Percentiles rank a stretch among this genome's conserved stretches.
These are phyloP conservation scores for Onychostoma macrolepis DNA, from an alignment of 2,113 vertebrate genomes.

Conservation along the genomic window DNA sequence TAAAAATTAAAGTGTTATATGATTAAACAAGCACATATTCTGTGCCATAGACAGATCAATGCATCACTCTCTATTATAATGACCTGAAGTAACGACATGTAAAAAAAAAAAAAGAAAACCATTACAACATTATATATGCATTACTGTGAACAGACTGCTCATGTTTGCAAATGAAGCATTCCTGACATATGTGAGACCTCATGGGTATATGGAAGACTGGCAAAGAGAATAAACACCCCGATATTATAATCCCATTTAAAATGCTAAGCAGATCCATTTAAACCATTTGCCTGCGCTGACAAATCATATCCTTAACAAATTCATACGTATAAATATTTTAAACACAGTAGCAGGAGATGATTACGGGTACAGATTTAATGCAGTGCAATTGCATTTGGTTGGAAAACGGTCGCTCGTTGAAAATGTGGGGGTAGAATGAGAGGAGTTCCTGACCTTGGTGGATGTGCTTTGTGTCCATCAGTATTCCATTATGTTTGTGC, in stretches of 20 bases:
- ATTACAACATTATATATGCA: background rate
- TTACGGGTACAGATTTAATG: constrained; percentile 44
- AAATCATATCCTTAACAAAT: constrained; percentile 28
- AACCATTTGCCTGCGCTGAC: constrained; percentile 5
- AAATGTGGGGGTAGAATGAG: background rate
- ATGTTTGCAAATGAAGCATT: constrained; percentile 7
- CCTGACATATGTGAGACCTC: background rate
- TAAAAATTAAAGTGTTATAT: background rate
- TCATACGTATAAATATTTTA: constrained; percentile 34
- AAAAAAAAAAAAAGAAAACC: background rate
- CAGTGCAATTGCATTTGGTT: constrained; percentile 36
- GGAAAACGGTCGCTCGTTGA: background rate
- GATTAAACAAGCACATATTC: background rate
- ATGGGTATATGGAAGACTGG: background rate
- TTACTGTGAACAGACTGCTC: background rate
- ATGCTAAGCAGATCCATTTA: constrained; percentile 28
- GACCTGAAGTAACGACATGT: background rate
- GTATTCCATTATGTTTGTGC: constrained; percentile 39
- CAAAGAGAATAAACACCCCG: background rate
- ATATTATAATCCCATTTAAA: constrained; percentile 37
- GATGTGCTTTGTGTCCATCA: constrained; percentile 42
- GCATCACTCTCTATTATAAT: background rate
- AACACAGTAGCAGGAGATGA: constrained; percentile 23
- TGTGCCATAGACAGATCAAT: background rate
- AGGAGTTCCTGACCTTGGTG: constrained; percentile 53